These are phyloP conservation scores for Diabrotica undecimpunctata DNA, from an alignment of 1,140 invertebrate genomes.

Conservation along the genomic window DNA sequence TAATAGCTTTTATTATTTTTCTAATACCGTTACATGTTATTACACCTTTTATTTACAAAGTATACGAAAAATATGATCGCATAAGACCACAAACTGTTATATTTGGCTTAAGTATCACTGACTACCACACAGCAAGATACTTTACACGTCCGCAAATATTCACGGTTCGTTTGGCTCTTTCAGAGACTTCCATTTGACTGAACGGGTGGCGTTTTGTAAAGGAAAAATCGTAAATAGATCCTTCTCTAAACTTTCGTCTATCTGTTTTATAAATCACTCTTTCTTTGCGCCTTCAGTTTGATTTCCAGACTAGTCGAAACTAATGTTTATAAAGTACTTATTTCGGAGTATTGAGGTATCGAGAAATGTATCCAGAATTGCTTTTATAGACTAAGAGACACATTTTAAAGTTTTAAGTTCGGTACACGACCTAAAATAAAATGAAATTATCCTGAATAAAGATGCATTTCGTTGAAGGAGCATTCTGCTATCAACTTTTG, in stretches of 20 bases:
- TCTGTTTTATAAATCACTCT: conserved; percentile 2
- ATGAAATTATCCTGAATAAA: too few relatives aligned
- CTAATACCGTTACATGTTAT: too few relatives aligned
- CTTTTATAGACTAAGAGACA: too few relatives aligned
- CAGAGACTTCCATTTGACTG: conserved; percentile 1
- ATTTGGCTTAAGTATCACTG: background rate
- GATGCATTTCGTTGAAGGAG: too few relatives aligned
- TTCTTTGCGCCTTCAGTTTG: background rate
- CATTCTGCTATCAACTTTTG: too few relatives aligned
- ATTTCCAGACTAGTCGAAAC: background rate
- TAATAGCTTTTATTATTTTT: too few relatives aligned
- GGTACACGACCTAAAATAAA: too few relatives aligned
- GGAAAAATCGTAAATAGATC: conserved; percentile 2
- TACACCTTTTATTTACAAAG: too few relatives aligned
- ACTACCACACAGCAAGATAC: background rate
- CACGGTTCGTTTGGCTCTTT: background rate
- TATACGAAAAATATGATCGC: too few relatives aligned
- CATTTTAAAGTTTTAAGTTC: too few relatives aligned
- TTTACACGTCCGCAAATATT: conserved; percentile 2
- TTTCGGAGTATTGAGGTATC: background rate
- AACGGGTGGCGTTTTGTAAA: background rate
- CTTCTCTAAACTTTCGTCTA: background rate
- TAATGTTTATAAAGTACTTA: conserved; percentile 3
- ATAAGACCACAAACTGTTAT: background rate
- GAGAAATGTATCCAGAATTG: too few relatives aligned